These are phyloP conservation scores for Phoxinus dragarum DNA, from an alignment of 2,797 vertebrate species.

Conservation along the genomic window DNA sequence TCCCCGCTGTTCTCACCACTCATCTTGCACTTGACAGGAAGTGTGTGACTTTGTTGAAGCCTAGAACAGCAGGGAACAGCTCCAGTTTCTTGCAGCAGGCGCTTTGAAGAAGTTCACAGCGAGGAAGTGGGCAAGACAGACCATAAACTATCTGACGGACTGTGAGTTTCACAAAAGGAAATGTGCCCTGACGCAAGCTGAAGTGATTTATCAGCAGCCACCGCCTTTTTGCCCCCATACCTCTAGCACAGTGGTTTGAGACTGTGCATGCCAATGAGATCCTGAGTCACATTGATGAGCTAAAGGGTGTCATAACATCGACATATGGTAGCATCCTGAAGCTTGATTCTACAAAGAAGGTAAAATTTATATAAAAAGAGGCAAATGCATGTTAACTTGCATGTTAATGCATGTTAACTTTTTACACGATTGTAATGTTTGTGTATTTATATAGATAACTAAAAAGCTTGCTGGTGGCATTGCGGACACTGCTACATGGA, in stretches of 20 bases:
- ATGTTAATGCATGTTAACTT: no score
- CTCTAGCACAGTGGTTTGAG: slow-evolving; percentile 53
- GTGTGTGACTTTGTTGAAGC: slow-evolving; percentile 41
- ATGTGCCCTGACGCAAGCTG: background rate
- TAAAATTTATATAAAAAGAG: background rate
- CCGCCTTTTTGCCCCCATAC: slow-evolving; percentile 27
- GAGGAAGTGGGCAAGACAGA: slow-evolving; percentile 50
- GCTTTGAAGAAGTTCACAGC: slow-evolving; percentile 41
- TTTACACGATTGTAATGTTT: no score
- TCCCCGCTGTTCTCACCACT: slow-evolving; percentile 36
- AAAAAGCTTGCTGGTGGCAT: slow-evolving; percentile 4
- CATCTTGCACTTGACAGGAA: slow-evolving; percentile 45
- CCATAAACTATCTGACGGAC: slow-evolving; percentile 28
- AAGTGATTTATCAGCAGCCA: background rate
- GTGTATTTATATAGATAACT: background rate
- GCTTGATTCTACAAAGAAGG: slow-evolving; percentile 33
- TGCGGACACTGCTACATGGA: slow-evolving; percentile 18
- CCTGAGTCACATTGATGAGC: slow-evolving; percentile 39
- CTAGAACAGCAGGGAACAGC: slow-evolving; percentile 32
- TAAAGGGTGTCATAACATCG: slow-evolving; percentile 52
- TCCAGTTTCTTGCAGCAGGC: slow-evolving; percentile 47
- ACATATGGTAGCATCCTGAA: slow-evolving; percentile 52
- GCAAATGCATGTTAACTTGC: no score
- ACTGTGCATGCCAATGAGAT: slow-evolving; percentile 35
- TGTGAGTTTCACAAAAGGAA: slow-evolving; percentile 1